phyloP scores from a whole-genome alignment of 2,888 invertebrate genomes.

The Colletes collaris region DNA sequence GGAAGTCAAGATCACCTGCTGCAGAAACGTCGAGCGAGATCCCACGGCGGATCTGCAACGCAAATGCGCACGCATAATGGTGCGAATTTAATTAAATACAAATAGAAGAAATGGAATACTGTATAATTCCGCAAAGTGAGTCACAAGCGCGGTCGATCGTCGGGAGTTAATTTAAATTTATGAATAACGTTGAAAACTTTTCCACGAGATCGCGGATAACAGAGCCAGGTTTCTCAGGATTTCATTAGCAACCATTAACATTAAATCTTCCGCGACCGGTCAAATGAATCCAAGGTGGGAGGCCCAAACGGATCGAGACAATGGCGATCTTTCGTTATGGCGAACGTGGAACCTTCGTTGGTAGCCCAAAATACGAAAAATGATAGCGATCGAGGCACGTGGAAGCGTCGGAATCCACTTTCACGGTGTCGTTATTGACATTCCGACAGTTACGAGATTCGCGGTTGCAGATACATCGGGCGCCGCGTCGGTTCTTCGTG shows the following conservation, averaged over 20 bases:
- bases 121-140: background rate
- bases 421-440: background rate
- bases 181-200: conserved; percentile 13
- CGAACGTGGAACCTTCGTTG: background rate
- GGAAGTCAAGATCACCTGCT: too few relatives aligned
- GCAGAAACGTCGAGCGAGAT: too few relatives aligned
- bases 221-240: too few relatives aligned
- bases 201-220: too few relatives aligned
- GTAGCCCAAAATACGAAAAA: background rate
- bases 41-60: conserved; percentile 11
- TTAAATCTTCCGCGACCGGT: too few relatives aligned
- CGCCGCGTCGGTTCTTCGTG: conserved; percentile 5
- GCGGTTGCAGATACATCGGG: background rate
- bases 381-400: too few relatives aligned
- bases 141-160: background rate
- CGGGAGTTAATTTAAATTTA: conserved; percentile 14
- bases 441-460: background rate
- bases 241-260: too few relatives aligned
- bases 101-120: conserved; percentile 3
- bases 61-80: conserved; percentile 17
- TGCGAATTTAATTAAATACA: conserved; percentile 17
- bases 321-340: background rate
- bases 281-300: too few relatives aligned
- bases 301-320: background rate
- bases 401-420: background rate